Evolutionary conservation across 2,113 vertebrate species (phyloP).

Genomic region (Oncorhynchus tshawytscha): DNA sequence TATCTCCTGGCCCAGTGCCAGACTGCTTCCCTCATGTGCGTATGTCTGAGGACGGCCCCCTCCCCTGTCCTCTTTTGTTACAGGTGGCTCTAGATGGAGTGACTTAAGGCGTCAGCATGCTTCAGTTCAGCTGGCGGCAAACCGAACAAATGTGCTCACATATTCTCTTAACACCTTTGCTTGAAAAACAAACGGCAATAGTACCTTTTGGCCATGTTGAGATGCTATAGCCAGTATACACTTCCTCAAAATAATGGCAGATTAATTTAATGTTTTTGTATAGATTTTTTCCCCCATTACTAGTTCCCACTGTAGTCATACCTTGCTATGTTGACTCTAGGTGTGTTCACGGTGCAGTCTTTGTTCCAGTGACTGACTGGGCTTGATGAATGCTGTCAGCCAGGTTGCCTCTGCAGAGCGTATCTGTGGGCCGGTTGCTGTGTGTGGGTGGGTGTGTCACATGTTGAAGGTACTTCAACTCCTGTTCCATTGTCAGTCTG

Average conservation of each 20-base stretch:
- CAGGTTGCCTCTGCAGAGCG: conserved; percentile 6
- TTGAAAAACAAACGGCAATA: too few species aligned
- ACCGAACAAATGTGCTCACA: too few species aligned
- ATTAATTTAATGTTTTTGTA: too few species aligned
- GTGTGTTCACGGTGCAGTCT: conserved; percentile 33
- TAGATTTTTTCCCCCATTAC: too few species aligned
- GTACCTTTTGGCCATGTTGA: not conserved
- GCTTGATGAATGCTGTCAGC: conserved; percentile 28
- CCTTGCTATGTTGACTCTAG: conserved; percentile 9
- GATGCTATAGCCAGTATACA: too few species aligned
- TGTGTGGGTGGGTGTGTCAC: not conserved
- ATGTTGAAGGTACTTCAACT: too few species aligned
- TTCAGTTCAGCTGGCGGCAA: too few species aligned
- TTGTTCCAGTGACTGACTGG: conserved; percentile 5
- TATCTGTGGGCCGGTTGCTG: not conserved
- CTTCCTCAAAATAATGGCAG: too few species aligned
- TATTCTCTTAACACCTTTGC: too few species aligned
- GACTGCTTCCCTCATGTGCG: not conserved
- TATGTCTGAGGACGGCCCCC: not conserved
- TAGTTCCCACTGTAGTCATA: conserved; percentile 4
- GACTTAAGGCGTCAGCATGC: not conserved
- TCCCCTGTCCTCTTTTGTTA: conserved; percentile 13
- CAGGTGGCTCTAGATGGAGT: conserved; percentile 6
- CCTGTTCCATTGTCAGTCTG: too few species aligned
- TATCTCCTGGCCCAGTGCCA: not conserved